These are phyloP conservation scores for Drosophila malerkotliana DNA, from an alignment of 1,140 invertebrate species.

Conservation along the genomic window DNA sequence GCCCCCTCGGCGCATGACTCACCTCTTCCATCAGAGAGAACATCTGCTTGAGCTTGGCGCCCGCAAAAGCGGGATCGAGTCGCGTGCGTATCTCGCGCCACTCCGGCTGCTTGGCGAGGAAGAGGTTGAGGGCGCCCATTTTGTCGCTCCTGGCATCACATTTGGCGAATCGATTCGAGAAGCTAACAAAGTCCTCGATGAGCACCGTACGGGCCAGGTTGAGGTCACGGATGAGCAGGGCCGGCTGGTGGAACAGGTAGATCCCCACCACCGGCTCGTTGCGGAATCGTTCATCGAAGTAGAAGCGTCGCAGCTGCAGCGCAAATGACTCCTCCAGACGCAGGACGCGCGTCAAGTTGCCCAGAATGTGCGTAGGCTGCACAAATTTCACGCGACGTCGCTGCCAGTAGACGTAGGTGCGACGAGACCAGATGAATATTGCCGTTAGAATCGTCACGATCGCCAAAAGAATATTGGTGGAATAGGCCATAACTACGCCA, in stretches of 20 bases:
- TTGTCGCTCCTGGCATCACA: constrained; percentile 67
- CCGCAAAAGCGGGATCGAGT: constrained; percentile 85
- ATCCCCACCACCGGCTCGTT: constrained; percentile 83
- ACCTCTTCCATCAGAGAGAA: constrained; percentile 85
- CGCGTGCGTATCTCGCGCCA: constrained; percentile 86
- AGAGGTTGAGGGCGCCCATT: constrained; percentile 77
- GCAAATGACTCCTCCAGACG: constrained; percentile 73
- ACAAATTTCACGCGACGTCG: constrained; percentile 78
- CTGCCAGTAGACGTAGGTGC: constrained; percentile 82
- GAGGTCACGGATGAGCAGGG: constrained; percentile 85
- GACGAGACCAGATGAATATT: constrained; percentile 78
- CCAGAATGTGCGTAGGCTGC: constrained; percentile 69
- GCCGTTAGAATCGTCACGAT: constrained; percentile 76
- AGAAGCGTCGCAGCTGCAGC: constrained; percentile 70
- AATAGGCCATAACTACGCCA: constrained; percentile 57
- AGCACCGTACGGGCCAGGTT: constrained; percentile 85
- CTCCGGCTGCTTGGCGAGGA: constrained; percentile 72
- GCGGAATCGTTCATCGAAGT: constrained; percentile 67
- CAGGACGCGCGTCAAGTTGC: constrained; percentile 74
- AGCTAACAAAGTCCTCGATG: constrained; percentile 85
- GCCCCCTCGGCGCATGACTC: constrained; percentile 21
- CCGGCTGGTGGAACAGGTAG: constrained; percentile 84
- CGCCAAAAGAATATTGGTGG: constrained; percentile 70
- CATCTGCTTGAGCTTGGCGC: constrained; percentile 86
- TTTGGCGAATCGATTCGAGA: constrained; percentile 77